phyloP scores from a whole-genome alignment of 2,797 vertebrate genomes.

The Clarias laeviceps region DNA sequence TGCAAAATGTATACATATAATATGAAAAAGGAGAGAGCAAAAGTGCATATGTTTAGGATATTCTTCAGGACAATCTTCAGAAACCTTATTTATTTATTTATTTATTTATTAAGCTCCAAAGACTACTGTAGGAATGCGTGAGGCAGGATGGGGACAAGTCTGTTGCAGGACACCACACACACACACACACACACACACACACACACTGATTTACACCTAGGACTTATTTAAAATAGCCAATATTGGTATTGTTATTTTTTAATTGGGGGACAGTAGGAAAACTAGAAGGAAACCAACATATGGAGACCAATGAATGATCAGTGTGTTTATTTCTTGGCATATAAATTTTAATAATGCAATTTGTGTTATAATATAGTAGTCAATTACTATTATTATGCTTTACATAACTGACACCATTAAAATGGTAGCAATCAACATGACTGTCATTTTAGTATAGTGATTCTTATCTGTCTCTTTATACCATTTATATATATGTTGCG shows the following conservation, averaged over 20 bases:
- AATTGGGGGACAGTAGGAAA: not conserved
- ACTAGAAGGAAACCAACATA: not conserved
- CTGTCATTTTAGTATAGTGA: not conserved
- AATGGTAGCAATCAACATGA: not conserved
- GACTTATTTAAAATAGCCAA: not conserved
- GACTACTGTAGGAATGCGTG: too few species aligned
- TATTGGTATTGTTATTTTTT: not conserved
- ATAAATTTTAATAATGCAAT: not conserved
- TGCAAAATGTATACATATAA: not conserved
- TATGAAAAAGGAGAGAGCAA: not conserved
- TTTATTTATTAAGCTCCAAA: not conserved
- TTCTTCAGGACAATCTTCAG: not conserved
- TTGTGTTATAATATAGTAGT: slow-evolving; percentile 12
- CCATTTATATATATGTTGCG: too few species aligned
- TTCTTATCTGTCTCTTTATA: slow-evolving; percentile 1
- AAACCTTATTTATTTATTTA: not conserved
- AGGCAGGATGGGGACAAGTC: not conserved
- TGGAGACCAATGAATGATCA: slow-evolving; percentile 7
- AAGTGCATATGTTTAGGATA: not conserved
- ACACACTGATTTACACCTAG: not conserved
- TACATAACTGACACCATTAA: slow-evolving; percentile 12
- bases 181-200: too few species aligned
- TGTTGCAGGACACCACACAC: not conserved
- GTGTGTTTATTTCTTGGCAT: not conserved
- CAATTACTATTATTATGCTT: slow-evolving; percentile 3